Evolutionary conservation across 2,113 vertebrate genomes (phyloP).

Genomic region (Dasyprocta punctata): DNA sequence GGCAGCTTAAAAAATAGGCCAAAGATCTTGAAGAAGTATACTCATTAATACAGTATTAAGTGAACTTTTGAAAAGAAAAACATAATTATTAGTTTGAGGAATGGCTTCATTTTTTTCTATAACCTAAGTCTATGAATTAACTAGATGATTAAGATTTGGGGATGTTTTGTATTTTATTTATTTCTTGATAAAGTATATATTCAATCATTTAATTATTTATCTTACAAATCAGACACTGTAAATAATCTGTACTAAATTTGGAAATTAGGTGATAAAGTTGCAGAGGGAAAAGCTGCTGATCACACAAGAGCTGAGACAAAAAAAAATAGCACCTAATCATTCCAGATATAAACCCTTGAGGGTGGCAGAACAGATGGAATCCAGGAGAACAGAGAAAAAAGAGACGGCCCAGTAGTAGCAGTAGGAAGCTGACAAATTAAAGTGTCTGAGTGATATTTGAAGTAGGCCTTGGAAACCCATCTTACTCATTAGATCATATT

Average conservation of each 20-base stretch:
- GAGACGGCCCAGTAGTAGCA: not conserved
- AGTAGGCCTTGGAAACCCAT: not conserved
- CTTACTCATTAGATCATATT: not conserved
- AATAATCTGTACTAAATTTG: not conserved
- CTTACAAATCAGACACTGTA: not conserved
- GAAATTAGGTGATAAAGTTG: not conserved
- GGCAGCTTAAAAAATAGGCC: not conserved
- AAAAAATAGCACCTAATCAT: not conserved
- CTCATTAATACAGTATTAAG: not conserved
- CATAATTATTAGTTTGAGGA: not conserved
- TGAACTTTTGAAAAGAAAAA: not conserved
- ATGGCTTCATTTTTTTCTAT: not conserved
- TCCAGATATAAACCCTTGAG: not conserved
- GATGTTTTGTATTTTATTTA: not conserved
- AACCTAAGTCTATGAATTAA: not conserved
- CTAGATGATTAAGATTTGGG: not conserved
- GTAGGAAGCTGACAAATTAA: not conserved
- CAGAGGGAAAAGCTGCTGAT: not conserved
- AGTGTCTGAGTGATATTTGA: not conserved
- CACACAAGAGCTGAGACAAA: not conserved
- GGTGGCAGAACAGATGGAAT: not conserved
- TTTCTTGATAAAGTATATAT: not conserved
- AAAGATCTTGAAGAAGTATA: not conserved
- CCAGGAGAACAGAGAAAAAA: not conserved
- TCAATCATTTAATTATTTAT: not conserved